These are phyloP conservation scores for Microtus pennsylvanicus DNA, from an alignment of 2,113 vertebrate species.

Conservation along the genomic window DNA sequence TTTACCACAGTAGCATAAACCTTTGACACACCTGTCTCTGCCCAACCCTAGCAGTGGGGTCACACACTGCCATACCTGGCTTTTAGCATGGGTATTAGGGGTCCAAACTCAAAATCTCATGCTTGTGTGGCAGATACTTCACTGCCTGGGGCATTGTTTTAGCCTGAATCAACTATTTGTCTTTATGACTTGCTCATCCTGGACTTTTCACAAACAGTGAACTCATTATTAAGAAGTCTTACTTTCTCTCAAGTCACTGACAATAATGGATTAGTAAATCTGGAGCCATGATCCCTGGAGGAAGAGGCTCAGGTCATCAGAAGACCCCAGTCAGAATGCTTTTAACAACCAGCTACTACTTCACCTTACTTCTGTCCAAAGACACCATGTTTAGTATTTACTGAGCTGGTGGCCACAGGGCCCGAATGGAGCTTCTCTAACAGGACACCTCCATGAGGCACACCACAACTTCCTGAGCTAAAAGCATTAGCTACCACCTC, in stretches of 20 bases:
- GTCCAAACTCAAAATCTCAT: background rate
- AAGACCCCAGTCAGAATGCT: background rate
- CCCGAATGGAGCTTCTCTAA: background rate
- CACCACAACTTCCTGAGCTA: no score
- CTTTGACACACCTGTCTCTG: background rate
- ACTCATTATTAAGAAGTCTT: background rate
- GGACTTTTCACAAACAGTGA: background rate
- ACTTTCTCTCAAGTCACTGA: background rate
- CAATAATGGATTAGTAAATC: background rate
- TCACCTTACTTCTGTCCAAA: background rate
- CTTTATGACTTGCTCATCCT: background rate
- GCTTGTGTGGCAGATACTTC: background rate
- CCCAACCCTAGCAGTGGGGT: background rate
- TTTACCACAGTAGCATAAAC: background rate
- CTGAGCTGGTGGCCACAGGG: background rate
- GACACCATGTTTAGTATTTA: background rate
- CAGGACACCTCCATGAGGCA: background rate
- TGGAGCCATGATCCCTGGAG: background rate
- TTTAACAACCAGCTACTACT: background rate
- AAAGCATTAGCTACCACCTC: background rate
- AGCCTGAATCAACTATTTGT: background rate
- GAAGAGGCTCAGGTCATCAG: background rate
- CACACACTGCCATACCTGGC: background rate
- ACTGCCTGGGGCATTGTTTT: background rate
- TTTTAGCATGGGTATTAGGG: background rate